phyloP scores from a whole-genome alignment of 2,113 vertebrate genomes.

The Amblyopsis rosae region DNA sequence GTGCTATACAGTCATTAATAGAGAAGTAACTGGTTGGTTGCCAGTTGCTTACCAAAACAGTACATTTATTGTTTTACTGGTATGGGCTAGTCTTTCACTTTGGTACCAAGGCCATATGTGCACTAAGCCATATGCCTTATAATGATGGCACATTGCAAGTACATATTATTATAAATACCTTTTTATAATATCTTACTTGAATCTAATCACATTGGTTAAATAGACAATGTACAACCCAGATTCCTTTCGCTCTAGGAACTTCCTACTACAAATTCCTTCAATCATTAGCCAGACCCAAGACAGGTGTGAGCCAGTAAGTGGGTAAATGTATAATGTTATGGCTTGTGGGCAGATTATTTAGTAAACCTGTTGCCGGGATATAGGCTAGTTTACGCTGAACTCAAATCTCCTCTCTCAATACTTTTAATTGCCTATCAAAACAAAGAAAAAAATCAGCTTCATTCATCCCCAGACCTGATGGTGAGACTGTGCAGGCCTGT shows the following conservation, averaged over 20 bases:
- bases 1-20: conserved; percentile 30
- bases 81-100: conserved; percentile 37
- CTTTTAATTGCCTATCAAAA: neutral
- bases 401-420: too few species aligned
- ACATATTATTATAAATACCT: neutral
- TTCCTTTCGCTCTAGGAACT: conserved; percentile 32
- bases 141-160: neutral
- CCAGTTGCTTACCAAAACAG: conserved; percentile 51
- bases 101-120: conserved; percentile 33
- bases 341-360: conserved; percentile 14
- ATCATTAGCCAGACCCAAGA: conserved; percentile 69
- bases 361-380: neutral
- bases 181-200: neutral
- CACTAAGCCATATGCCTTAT: neutral
- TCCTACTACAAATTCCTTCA: conserved; percentile 46
- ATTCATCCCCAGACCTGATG: too few species aligned
- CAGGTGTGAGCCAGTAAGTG: conserved; percentile 37
- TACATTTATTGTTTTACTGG: conserved; percentile 56
- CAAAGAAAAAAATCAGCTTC: neutral
- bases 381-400: neutral
- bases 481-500: conserved; percentile 1
- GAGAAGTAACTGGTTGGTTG: conserved; percentile 39
- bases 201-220: neutral
- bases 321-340: conserved; percentile 68
- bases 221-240: conserved; percentile 53